A percentile compares a stretch with the other conserved stretches of the same genome.
phyloP scores from a whole-genome alignment of 1,140 invertebrate genomes.

The Aphelenchoides besseyi region DNA sequence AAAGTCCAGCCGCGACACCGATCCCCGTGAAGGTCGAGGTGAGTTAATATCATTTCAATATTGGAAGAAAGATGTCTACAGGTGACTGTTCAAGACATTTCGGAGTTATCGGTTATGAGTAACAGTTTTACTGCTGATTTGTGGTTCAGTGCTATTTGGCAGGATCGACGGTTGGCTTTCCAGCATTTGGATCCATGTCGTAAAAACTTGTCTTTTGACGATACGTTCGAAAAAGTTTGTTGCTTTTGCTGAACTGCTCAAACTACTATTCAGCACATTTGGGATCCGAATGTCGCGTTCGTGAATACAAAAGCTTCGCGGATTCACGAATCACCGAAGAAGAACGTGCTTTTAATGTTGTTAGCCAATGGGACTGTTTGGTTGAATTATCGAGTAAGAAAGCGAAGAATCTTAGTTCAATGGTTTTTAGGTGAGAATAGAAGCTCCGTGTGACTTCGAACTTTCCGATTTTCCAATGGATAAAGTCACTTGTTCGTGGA shows the following conservation, averaged over 20 bases:
- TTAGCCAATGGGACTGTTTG: constrained; percentile 60
- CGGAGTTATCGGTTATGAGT: constrained; percentile 55
- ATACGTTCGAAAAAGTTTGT: constrained; percentile 58
- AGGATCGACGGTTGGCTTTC: constrained; percentile 58
- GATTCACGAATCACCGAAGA: constrained; percentile 56
- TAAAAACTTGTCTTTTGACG: constrained; percentile 59
- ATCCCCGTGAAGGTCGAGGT: constrained; percentile 53
- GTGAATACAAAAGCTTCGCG: constrained; percentile 58
- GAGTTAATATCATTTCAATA: no score
- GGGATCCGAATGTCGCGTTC: constrained; percentile 61
- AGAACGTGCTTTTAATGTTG: constrained; percentile 60
- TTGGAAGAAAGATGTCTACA: no score
- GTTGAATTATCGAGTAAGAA: constrained; percentile 57
- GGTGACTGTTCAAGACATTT: constrained; percentile 59
- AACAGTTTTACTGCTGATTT: constrained; percentile 60
- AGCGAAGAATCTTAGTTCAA: background rate
- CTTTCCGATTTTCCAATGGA: constrained; percentile 59
- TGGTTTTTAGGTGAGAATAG: constrained; percentile 48
- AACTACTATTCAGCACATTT: constrained; percentile 43
- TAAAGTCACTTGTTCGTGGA: constrained; percentile 45
- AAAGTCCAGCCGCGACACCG: constrained; percentile 42
- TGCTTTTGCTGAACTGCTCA: constrained; percentile 9
- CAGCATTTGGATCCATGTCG: constrained; percentile 55
- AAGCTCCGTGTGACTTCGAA: constrained; percentile 59
- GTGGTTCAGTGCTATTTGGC: constrained; percentile 57